These are phyloP conservation scores for Petaurus breviceps DNA, from an alignment of 2,113 vertebrate genomes.

Conservation along the genomic window DNA sequence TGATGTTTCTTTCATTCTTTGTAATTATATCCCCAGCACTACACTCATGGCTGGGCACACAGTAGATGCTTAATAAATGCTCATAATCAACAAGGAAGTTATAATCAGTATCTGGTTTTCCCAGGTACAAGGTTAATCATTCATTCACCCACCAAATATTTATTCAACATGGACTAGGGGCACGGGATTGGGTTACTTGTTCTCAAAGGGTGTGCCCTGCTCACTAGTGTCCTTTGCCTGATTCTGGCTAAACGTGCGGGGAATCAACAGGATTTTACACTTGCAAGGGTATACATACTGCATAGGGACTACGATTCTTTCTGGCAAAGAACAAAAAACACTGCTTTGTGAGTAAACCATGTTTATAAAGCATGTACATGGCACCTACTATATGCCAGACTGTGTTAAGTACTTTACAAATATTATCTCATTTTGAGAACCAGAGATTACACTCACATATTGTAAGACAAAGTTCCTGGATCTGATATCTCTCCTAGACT, in stretches of 20 bases:
- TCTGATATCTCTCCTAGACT: neutral
- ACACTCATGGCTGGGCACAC: neutral
- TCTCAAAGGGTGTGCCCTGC: neutral
- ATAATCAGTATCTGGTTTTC: neutral
- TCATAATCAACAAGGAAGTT: neutral
- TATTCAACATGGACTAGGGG: neutral
- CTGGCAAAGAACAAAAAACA: neutral
- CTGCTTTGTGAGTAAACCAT: neutral
- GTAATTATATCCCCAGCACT: neutral
- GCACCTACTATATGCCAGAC: neutral
- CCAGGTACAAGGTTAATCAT: neutral
- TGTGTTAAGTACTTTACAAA: neutral
- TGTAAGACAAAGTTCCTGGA: neutral
- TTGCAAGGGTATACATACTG: neutral
- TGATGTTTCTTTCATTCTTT: neutral
- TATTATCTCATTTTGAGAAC: neutral
- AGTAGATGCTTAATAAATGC: neutral
- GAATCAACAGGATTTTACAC: neutral
- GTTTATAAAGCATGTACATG: neutral
- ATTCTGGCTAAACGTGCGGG: neutral
- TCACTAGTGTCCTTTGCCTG: neutral
- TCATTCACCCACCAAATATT: neutral
- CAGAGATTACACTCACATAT: neutral
- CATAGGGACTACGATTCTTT: neutral
- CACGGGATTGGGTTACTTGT: neutral